Percentiles rank a stretch among this genome's conserved stretches.
Evolutionary conservation across 1,140 invertebrate genomes (phyloP).

Genomic region (Lanistes nyassanus): DNA sequence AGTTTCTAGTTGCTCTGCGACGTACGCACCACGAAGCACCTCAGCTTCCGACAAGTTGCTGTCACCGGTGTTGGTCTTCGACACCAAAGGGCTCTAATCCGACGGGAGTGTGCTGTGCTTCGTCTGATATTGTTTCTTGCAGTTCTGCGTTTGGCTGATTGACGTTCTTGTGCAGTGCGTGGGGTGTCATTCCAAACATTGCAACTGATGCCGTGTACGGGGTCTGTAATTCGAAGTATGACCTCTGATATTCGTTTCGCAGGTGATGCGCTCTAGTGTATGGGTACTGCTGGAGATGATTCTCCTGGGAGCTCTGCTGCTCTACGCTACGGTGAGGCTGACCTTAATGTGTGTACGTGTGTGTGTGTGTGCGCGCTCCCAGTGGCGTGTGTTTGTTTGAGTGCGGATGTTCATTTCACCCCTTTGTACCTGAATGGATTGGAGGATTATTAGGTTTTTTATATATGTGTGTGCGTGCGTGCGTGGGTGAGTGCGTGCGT

Average conservation of each 20-base stretch:
- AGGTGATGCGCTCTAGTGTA: conserved; percentile 85
- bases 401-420: not conserved
- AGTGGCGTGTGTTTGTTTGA: not conserved
- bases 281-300: conserved; percentile 91
- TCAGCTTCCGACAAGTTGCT: no score
- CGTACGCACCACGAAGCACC: no score
- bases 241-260: conserved; percentile 43
- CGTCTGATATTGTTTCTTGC: no score
- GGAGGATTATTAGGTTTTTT: not conserved
- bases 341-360: not conserved
- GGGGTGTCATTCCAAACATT: no score
- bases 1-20: no score
- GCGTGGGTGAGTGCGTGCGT: not conserved
- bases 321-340: conserved; percentile 83
- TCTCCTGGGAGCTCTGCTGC: conserved; percentile 82
- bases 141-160: no score
- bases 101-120: no score
- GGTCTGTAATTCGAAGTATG: no score
- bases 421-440: not conserved
- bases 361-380: not conserved
- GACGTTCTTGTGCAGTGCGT: no score
- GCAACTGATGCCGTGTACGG: no score
- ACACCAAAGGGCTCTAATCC: no score
- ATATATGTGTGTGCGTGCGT: conserved; percentile 2
- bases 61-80: no score